Evolutionary conservation across 2,888 invertebrate genomes (phyloP), one percentile per base, ranked within the genome.

Genomic region (Cyclophora punctaria): DNA sequence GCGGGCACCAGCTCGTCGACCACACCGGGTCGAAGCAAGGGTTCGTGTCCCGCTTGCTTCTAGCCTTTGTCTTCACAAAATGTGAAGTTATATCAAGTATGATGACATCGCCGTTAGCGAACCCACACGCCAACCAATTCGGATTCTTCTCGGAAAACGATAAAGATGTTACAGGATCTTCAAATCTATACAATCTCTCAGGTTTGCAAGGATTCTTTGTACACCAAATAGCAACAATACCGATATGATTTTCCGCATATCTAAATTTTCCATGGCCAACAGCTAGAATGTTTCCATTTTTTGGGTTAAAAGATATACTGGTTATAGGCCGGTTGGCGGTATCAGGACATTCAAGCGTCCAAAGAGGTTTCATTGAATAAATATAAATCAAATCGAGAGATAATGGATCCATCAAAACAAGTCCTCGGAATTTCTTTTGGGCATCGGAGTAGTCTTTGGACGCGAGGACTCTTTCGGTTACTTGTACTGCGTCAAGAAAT

Each of bases 151-250:
- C 84, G 0, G 95, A 94, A 83, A 96, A 96, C 44, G 91, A 89
- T 0, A 95, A 75, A 0, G 92, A 89, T 0, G 94, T 93, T 0
- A 95, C 90, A 0, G 94, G 91, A 46, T 90, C 82, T 0, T 85
- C 69, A 65, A 94, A 95, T 3, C 77, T 63, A 64, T 93, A 95
- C 4, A 88, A 69, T 55, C 94, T 88, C 72, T 95, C 95, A 0
- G 95, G 95, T 67, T 93, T 91, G 7, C 91, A 90, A 0, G 95
- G 95, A 75, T 95, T 96, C 77, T 96, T 93, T 2, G 93, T 92
- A 65, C 92, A 94, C 96, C 96, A 96, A 51, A 95, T 76, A 60
- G 93, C 90, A 1, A 96, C 89, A 41, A 92, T 67, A 0, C 96
- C 96, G 2, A 75, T 75, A n/a, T 79, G 79, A 0, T 80, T 75